Conservation (phyloP, 2,797 vertebrate species). For the Trachurus trachurus region DNA sequence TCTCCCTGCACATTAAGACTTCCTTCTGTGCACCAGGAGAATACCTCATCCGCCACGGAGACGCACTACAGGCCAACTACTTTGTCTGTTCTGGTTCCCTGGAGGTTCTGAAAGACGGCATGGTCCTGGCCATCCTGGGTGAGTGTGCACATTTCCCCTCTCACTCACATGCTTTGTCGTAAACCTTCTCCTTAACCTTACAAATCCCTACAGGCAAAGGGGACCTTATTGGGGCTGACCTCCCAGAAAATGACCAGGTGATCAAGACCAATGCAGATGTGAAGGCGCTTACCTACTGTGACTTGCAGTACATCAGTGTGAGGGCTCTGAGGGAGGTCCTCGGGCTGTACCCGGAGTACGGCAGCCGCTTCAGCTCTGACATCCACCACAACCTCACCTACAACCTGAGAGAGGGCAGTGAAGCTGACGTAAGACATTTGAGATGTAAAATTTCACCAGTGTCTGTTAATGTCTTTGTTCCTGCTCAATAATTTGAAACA, state of each 20-base stretch:
- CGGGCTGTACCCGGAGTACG: conserved; percentile 93
- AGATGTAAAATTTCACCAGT: neutral
- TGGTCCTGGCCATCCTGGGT: conserved; percentile 96
- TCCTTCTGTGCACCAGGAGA: conserved; percentile 97
- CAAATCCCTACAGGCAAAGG: conserved; percentile 90
- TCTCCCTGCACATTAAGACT: conserved; percentile 96
- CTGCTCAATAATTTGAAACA: neutral
- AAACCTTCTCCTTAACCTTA: neutral
- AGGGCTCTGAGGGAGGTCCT: conserved; percentile 92
- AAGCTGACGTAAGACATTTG: conserved; percentile 85
- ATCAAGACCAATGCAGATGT: conserved; percentile 96
- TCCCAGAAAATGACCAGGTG: conserved; percentile 89
- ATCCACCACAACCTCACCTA: conserved; percentile 96
- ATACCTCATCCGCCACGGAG: conserved; percentile 94
- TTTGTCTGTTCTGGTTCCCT: conserved; percentile 96
- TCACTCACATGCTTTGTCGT: neutral
- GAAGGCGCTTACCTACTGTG: conserved; percentile 97
- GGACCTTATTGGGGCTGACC: conserved; percentile 94
- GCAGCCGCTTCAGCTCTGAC: conserved; percentile 90
- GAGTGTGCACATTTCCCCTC: conserved; percentile 63
- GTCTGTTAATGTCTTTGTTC: neutral
- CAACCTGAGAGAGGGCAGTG: conserved; percentile 93
- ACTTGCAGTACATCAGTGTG: conserved; percentile 93
- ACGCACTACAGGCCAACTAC: conserved; percentile 94
- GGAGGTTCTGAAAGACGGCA: conserved; percentile 93